A percentile compares a stretch with the other conserved stretches of the same genome.
These are phyloP conservation scores for Geodia barretti DNA, from an alignment of 37 sponge, comb jelly and placozoan genomes.

Conservation along the genomic window DNA sequence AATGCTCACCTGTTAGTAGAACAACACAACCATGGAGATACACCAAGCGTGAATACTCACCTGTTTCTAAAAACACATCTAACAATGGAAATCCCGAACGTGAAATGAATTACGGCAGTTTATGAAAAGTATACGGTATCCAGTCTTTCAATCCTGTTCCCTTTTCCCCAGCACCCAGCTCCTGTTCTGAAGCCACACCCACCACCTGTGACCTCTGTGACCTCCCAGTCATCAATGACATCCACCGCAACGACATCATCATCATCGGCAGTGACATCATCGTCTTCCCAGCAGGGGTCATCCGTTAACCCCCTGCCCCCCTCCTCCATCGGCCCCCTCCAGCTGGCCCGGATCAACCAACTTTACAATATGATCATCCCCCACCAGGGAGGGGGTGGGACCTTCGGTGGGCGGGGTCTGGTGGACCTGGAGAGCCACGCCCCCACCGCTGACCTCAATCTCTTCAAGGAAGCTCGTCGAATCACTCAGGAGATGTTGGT, in stretches of 20 bases:
- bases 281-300: neutral
- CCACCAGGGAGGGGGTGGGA: constrained; percentile 17
- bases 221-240: too few relatives aligned
- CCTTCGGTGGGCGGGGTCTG: constrained; percentile 29
- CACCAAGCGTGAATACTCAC: too few relatives aligned
- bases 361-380: constrained; percentile 53
- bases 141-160: too few relatives aligned
- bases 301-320: constrained; percentile 12
- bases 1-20: too few relatives aligned
- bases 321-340: constrained; percentile 9
- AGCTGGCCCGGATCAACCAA: constrained; percentile 32
- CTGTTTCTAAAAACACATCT: too few relatives aligned
- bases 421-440: constrained; percentile 47
- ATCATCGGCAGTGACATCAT: too few relatives aligned
- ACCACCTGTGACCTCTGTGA: neutral
- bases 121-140: too few relatives aligned
- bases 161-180: neutral
- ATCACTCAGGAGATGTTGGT: constrained; percentile 58
- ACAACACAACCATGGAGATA: too few relatives aligned
- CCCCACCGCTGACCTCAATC: constrained; percentile 53
- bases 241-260: neutral
- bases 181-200: neutral
- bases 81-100: too few relatives aligned
- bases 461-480: constrained; percentile 78
- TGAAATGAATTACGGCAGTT: too few relatives aligned